Percentiles rank a stretch among this genome's conserved stretches.
Conservation (phyloP, 2,797 vertebrate species). For the Poeciliopsis infans region DNA sequence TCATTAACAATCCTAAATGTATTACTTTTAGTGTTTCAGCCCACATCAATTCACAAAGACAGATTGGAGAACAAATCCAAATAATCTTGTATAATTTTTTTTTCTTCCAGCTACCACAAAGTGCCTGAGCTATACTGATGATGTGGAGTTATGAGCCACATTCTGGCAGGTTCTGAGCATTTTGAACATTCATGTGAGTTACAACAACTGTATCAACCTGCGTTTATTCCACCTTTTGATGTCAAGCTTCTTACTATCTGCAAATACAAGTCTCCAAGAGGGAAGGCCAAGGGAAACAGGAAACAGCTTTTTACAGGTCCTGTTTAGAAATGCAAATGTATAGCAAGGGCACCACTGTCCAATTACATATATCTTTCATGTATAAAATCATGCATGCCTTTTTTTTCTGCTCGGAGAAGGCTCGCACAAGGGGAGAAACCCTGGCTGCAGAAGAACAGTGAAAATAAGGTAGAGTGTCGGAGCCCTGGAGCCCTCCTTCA, state of each 20-base stretch:
- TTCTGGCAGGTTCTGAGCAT: conserved; percentile 23
- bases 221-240: conserved; percentile 67
- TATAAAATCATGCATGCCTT: conserved; percentile 85
- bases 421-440: conserved; percentile 80
- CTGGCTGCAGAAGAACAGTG: conserved; percentile 72
- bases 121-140: conserved; percentile 38
- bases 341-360: conserved; percentile 80
- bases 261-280: conserved; percentile 71
- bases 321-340: conserved; percentile 86
- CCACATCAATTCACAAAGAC: conserved; percentile 10
- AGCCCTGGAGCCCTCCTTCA: conserved; percentile 81
- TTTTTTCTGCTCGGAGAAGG: conserved; percentile 72
- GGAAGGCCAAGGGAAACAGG: conserved; percentile 52
- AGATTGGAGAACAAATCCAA: conserved; percentile 9
- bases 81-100: neutral
- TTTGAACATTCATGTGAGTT: conserved; percentile 51
- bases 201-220: conserved; percentile 71
- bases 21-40: conserved; percentile 12
- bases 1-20: neutral
- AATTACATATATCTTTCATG: conserved; percentile 88
- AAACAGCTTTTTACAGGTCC: conserved; percentile 68
- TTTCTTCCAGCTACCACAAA: conserved; percentile 23
- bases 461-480: conserved; percentile 79
- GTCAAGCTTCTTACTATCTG: conserved; percentile 68
- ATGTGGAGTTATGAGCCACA: conserved; percentile 37